These are phyloP conservation scores for Crypturellus undulatus DNA, from an alignment of 2,113 vertebrate species.

Conservation along the genomic window DNA sequence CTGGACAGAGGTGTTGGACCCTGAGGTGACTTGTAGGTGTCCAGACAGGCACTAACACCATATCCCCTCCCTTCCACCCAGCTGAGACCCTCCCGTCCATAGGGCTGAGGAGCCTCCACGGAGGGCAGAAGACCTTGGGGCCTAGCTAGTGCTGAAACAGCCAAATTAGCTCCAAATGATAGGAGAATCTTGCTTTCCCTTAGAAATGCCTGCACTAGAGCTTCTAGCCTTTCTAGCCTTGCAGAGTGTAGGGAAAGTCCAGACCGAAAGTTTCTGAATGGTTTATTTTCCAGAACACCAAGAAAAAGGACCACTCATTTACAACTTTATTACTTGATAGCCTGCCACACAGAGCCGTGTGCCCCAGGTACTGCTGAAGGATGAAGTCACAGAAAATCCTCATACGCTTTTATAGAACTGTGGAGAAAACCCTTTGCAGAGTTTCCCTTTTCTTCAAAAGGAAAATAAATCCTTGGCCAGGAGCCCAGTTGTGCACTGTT, in stretches of 20 bases:
- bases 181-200: neutral
- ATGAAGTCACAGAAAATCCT: neutral
- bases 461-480: neutral
- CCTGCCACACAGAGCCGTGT: neutral
- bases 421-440: neutral
- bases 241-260: neutral
- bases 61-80: neutral
- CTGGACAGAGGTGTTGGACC: too few species aligned
- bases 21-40: neutral
- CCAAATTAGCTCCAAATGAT: neutral
- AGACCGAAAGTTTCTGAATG: neutral
- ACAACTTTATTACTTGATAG: neutral
- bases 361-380: neutral
- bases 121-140: neutral
- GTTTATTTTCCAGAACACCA: neutral
- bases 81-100: neutral
- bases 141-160: neutral
- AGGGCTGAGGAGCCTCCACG: neutral
- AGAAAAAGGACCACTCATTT: neutral
- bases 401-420: neutral
- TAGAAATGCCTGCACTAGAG: neutral
- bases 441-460: neutral
- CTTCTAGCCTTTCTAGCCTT: neutral
- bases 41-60: neutral
- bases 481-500: neutral